Conservation (phyloP, 2,113 vertebrate species). For the Isichthys henryi region DNA sequence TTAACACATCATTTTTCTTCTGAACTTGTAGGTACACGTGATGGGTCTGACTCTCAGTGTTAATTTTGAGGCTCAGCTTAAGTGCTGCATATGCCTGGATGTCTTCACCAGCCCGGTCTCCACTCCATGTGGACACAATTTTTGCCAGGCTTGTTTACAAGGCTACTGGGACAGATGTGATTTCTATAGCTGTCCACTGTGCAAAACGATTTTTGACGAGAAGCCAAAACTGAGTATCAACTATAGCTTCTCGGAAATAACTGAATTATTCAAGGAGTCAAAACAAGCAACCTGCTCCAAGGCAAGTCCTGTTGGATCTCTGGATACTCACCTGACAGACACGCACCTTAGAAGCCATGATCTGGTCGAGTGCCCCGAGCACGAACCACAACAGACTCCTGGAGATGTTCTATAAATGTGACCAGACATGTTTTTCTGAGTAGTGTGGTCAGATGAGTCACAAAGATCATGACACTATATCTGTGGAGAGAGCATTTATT, state of each 20-base stretch:
- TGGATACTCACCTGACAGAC: constrained; percentile 2
- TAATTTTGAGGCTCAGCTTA: not conserved
- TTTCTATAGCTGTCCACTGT: constrained; percentile 10
- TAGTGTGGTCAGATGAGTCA: not conserved
- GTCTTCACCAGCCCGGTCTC: constrained; percentile 12
- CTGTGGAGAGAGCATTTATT: constrained; percentile 1
- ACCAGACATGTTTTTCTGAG: constrained; percentile 14
- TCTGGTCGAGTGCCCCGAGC: not conserved
- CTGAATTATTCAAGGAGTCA: not conserved
- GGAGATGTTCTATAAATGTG: constrained; percentile 15
- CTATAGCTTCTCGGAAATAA: not conserved
- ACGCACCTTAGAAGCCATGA: not conserved
- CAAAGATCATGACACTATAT: not conserved
- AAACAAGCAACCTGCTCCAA: not conserved
- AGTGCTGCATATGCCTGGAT: constrained; percentile 20
- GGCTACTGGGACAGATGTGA: not conserved
- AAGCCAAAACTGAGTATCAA: constrained; percentile 6
- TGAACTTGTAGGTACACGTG: not conserved
- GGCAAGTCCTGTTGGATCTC: not conserved
- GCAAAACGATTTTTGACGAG: not conserved
- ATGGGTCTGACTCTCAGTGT: not conserved
- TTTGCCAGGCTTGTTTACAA: constrained; percentile 2
- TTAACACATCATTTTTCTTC: not conserved
- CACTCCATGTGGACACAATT: constrained; percentile 22
- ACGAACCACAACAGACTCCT: constrained; percentile 17